Evolutionary conservation across 2,888 invertebrate species (phyloP).

Genomic region (Drosophila kokeensis): DNA sequence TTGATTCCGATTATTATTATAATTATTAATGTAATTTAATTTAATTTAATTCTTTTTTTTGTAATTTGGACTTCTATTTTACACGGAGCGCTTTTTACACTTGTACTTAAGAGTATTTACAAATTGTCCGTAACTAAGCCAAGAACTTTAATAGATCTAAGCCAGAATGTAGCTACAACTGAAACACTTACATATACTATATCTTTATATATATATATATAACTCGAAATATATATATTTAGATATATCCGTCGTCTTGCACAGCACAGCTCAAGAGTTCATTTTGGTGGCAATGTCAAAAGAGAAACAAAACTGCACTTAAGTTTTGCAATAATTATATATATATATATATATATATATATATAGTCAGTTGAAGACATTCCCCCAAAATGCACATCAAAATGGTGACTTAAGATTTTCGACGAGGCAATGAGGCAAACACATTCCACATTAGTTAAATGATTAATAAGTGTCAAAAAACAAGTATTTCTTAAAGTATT

Average conservation of each 20-base stretch:
- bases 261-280: conserved; percentile 20
- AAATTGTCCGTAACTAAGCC: conserved; percentile 47
- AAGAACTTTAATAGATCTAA: conserved; percentile 50
- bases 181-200: conserved; percentile 5
- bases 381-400: conserved; percentile 20
- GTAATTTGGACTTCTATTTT: conserved; percentile 2
- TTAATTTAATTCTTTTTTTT: background rate
- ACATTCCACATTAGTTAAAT: conserved; percentile 58
- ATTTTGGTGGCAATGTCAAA: conserved; percentile 38
- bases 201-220: conserved; percentile 6
- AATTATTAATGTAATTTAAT: conserved; percentile 3
- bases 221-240: conserved; percentile 9
- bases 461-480: conserved; percentile 44
- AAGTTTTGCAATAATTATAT: no score
- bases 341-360: background rate
- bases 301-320: conserved; percentile 2
- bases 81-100: conserved; percentile 33
- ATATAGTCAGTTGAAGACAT: conserved; percentile 7
- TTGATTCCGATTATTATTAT: conserved; percentile 10
- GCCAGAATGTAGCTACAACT: conserved; percentile 9
- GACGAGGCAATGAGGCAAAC: conserved; percentile 48
- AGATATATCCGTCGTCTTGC: conserved; percentile 29
- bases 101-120: conserved; percentile 56
- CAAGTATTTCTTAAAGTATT: conserved; percentile 63
- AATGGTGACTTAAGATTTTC: conserved; percentile 16